Percentiles rank a stretch among this genome's conserved stretches.
Evolutionary conservation across 1,140 invertebrate species (phyloP).

Genomic region (Thaumetopoea pityocampa): DNA sequence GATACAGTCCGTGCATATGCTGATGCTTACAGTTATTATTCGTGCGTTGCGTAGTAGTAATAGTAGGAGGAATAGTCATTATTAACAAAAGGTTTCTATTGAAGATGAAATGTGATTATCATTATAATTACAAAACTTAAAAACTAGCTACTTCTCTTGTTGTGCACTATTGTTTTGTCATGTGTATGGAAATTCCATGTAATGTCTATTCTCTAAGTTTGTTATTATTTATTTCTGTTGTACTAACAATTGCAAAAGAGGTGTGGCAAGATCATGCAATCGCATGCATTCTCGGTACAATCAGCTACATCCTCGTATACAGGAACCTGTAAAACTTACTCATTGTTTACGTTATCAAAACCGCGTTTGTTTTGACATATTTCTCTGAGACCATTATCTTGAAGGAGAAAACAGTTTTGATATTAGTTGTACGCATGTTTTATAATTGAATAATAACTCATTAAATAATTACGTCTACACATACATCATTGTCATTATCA

Average conservation of each 20-base stretch:
- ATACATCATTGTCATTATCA: too few relatives aligned
- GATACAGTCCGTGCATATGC: conserved; percentile 24
- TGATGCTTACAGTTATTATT: conserved; percentile 33
- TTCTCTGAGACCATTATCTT: conserved; percentile 8
- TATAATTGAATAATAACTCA: too few relatives aligned
- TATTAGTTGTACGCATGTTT: too few relatives aligned
- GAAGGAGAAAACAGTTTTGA: too few relatives aligned
- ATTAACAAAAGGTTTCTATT: too few relatives aligned
- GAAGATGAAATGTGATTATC: too few relatives aligned
- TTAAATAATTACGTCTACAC: too few relatives aligned
- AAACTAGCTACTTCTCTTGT: conserved; percentile 2
- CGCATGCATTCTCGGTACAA: too few relatives aligned
- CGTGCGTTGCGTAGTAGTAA: conserved; percentile 20
- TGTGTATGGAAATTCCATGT: conserved; percentile 11
- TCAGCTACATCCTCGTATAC: conserved; percentile 17
- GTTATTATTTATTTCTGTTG: conserved; percentile 6
- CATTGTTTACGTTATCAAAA: conserved; percentile 30
- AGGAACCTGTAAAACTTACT: conserved; percentile 29
- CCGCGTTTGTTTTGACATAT: conserved; percentile 20
- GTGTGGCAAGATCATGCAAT: too few relatives aligned
- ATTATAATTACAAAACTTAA: too few relatives aligned
- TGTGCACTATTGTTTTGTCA: conserved; percentile 6
- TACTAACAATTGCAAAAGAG: too few relatives aligned
- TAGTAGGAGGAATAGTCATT: conserved; percentile 6
- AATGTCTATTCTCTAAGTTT: conserved; percentile 1